Evolutionary conservation across 2,797 vertebrate species (phyloP), one percentile per base, ranked within the genome.

Genomic region (Epinephelus malabaricus): DNA sequence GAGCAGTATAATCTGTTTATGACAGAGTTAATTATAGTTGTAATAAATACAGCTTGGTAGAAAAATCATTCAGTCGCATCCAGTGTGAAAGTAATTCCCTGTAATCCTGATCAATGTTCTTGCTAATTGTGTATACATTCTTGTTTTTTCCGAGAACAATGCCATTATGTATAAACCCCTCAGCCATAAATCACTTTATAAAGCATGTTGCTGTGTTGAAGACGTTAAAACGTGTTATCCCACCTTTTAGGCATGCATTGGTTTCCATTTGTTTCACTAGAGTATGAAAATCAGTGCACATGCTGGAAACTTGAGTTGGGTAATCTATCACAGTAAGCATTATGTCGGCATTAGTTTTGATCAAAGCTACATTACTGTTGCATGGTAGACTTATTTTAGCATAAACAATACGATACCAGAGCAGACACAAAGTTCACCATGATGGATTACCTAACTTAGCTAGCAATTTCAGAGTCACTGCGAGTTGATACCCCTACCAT

Each of bases 371-470:
- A 73, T 74, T 55, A 59, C 13, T 5, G 49, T 53, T 74, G 34
- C 69, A 50, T 34, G 21, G 50, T 51, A 5, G 45, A 19, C 38
- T 45, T 34, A 55, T 55, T 80, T 69, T 38, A 69, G 21, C 43
- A 58, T 43, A 18, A 19, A 54, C 0, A 43, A 64, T 19, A 12
- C 27, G 38, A 23, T 21, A 27, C 4, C 14, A 55, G 55, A 59
- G 12, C 50, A 62, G 65, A 60, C 49, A 8, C n/a, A 25, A 27
- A 55, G 60, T 62, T 69, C 55, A 58, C 14, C 2, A 4, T 63
- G 77, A 83, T 74, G 77, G 69, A 80, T 83, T 58, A 47, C 63
- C 30, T 17, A 18, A 53, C 43, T 73, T 65, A 25, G 34, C 12
- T 17, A 4, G 63, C 21, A 65, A 30, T 70, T 60, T 40, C 14